Evolutionary conservation across 2,888 invertebrate species (phyloP).

Genomic region (Sphinx pinastri): DNA sequence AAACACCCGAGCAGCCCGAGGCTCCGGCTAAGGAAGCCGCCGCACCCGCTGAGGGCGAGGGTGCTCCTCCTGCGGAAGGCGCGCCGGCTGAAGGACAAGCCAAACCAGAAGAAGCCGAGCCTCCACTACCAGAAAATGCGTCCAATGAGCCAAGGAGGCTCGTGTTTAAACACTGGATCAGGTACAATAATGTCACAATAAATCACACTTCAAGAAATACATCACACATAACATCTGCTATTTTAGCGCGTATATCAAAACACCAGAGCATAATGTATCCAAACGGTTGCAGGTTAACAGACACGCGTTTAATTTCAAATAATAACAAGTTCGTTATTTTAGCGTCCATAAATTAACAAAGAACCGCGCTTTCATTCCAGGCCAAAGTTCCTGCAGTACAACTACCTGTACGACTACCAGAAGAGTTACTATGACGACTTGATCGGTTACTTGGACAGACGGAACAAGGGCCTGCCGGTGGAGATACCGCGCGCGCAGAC

Average conservation of each 20-base stretch:
- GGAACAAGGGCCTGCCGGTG: constrained; percentile 86
- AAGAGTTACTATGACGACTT: constrained; percentile 94
- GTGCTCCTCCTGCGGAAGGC: constrained; percentile 39
- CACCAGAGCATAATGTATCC: neutral
- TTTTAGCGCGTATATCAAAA: neutral
- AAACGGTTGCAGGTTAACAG: neutral
- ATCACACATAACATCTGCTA: neutral
- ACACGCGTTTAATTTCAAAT: neutral
- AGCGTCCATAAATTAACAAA: neutral
- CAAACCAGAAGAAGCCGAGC: constrained; percentile 72
- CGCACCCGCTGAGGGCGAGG: constrained; percentile 37
- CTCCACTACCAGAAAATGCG: constrained; percentile 68
- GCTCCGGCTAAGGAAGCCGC: constrained; percentile 52
- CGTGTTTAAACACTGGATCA: constrained; percentile 92
- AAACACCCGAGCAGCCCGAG: constrained; percentile 56
- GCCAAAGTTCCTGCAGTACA: constrained; percentile 92
- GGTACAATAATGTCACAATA: constrained; percentile 66
- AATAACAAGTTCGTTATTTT: neutral
- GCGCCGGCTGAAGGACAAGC: constrained; percentile 60
- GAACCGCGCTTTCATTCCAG: constrained; percentile 65
- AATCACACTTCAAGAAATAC: neutral
- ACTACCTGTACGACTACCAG: constrained; percentile 92
- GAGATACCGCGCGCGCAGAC: constrained; percentile 92
- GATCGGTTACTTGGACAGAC: constrained; percentile 91
- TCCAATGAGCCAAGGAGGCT: constrained; percentile 86